A percentile compares a stretch with the other conserved stretches of the same genome.
These are phyloP conservation scores for Eulemur rubriventer DNA, from an alignment of 2,797 vertebrate genomes.

Conservation along the genomic window DNA sequence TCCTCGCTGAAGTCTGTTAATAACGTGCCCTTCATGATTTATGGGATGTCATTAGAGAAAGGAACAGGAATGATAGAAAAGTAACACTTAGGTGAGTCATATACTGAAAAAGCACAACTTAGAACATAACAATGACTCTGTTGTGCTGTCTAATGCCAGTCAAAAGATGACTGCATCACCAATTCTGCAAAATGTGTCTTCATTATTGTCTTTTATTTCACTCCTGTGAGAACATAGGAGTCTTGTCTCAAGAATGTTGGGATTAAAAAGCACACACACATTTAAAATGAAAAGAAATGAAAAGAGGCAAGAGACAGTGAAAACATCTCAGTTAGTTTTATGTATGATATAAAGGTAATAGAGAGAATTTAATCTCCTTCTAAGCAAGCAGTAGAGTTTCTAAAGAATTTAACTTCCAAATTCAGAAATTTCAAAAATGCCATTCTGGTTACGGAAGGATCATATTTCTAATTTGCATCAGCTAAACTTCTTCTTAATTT, in stretches of 20 bases:
- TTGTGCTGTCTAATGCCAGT: background rate
- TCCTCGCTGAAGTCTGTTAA: background rate
- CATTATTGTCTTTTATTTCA: background rate
- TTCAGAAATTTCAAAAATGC: conserved; percentile 1
- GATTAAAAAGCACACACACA: background rate
- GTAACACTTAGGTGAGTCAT: background rate
- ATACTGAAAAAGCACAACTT: background rate
- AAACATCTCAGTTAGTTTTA: background rate
- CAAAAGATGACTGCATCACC: background rate
- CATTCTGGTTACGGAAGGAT: background rate
- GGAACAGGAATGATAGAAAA: background rate
- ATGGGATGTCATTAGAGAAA: background rate
- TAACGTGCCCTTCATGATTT: background rate
- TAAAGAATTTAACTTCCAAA: conserved; percentile 16
- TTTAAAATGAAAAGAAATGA: background rate
- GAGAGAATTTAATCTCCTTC: background rate
- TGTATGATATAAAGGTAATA: background rate
- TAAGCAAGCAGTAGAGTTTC: background rate
- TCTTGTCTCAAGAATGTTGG: background rate
- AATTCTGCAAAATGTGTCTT: background rate
- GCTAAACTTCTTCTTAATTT: conserved; percentile 9
- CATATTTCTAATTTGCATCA: background rate
- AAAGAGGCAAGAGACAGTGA: background rate
- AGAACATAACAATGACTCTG: background rate
- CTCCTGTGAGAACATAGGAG: background rate